phyloP scores from a whole-genome alignment of 2,888 invertebrate species.

The Phyllotreta striolata region DNA sequence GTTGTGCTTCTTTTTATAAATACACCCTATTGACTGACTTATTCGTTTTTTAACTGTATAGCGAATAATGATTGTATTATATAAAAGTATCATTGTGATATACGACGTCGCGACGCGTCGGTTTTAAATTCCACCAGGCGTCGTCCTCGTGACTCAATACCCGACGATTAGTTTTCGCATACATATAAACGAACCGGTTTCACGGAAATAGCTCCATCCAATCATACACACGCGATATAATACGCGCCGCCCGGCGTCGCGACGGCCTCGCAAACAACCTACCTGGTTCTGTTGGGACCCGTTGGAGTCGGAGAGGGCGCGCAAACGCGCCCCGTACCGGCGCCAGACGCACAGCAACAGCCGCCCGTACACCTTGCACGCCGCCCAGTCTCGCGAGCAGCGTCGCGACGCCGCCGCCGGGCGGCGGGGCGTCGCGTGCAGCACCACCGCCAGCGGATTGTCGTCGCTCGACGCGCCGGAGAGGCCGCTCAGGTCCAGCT shows the following conservation, averaged over 20 bases:
- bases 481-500: conserved; percentile 16
- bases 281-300: conserved; percentile 40
- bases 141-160: conserved; percentile 29
- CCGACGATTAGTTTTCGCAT: conserved; percentile 26
- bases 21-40: no score
- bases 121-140: conserved; percentile 28
- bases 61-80: no score
- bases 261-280: neutral
- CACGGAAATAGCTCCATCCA: conserved; percentile 20
- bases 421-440: conserved; percentile 47
- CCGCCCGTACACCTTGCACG: conserved; percentile 46
- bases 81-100: neutral
- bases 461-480: conserved; percentile 11
- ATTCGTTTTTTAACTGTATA: no score
- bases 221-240: no score
- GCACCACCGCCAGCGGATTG: conserved; percentile 20
- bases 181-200: conserved; percentile 17
- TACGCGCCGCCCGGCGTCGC: no score
- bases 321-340: conserved; percentile 41
- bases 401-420: conserved; percentile 44
- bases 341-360: conserved; percentile 48
- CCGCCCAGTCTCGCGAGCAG: conserved; percentile 47
- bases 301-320: conserved; percentile 40
- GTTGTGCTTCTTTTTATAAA: no score
- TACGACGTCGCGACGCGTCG: conserved; percentile 31